phyloP scores from a whole-genome alignment of 1,140 invertebrate species.

The Theocolax elegans region DNA sequence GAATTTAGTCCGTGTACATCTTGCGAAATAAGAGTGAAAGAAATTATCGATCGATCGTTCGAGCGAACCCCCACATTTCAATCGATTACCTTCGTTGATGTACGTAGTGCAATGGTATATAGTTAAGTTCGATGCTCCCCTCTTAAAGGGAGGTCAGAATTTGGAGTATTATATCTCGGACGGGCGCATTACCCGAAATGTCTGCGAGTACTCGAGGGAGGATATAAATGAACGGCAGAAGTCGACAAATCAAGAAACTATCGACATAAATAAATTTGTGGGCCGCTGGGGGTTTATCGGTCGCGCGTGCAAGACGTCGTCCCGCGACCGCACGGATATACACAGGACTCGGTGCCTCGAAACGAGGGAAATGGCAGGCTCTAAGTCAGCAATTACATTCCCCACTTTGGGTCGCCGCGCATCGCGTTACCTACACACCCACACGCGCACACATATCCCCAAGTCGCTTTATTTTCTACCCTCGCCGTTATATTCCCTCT shows the following conservation, averaged over 20 bases:
- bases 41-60: too few relatives aligned
- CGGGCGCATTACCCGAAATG: conserved; percentile 44
- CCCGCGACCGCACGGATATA: too few relatives aligned
- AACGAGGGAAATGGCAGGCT: conserved; percentile 61
- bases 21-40: too few relatives aligned
- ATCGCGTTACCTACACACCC: background rate
- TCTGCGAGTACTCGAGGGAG: conserved; percentile 48
- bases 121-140: too few relatives aligned
- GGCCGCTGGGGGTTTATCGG: conserved; percentile 59
- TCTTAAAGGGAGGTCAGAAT: too few relatives aligned
- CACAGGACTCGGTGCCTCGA: too few relatives aligned
- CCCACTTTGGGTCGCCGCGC: conserved; percentile 2
- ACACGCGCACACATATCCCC: background rate
- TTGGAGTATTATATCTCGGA: too few relatives aligned
- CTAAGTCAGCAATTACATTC: conserved; percentile 64
- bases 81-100: too few relatives aligned
- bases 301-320: too few relatives aligned
- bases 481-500: conserved; percentile 30
- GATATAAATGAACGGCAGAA: conserved; percentile 64
- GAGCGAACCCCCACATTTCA: too few relatives aligned
- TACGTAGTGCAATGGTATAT: too few relatives aligned
- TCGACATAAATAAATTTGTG: conserved; percentile 69
- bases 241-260: conserved; percentile 70
- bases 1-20: too few relatives aligned
- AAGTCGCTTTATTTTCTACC: background rate